phyloP scores from a whole-genome alignment of 2,888 invertebrate species.

The Dermolepida albohirtum region DNA sequence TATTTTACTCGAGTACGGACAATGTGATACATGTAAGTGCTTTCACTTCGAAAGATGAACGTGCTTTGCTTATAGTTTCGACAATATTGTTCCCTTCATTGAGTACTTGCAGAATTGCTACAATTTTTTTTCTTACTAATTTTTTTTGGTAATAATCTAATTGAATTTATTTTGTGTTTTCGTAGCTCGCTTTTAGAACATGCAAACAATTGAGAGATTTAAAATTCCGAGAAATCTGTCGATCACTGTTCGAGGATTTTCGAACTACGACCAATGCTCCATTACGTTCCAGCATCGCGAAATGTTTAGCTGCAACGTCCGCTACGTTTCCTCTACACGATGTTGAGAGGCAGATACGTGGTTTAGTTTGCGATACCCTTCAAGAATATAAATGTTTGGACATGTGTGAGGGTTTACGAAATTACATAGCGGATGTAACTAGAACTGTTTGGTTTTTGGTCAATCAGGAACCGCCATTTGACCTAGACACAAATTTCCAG shows the following conservation, averaged over 20 bases:
- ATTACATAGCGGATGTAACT: slow-evolving; percentile 85
- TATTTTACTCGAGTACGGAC: too few relatives aligned
- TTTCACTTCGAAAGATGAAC: too few relatives aligned
- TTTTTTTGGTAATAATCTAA: neutral
- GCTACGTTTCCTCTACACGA: slow-evolving; percentile 78
- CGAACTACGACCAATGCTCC: slow-evolving; percentile 64
- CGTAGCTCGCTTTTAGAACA: slow-evolving; percentile 79
- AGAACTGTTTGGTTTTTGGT: slow-evolving; percentile 89
- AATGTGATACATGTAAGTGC: too few relatives aligned
- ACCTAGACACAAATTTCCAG: slow-evolving; percentile 77
- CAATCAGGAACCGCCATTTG: slow-evolving; percentile 77
- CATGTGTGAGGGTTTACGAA: slow-evolving; percentile 79
- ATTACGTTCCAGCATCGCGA: slow-evolving; percentile 47
- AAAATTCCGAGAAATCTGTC: slow-evolving; percentile 78
- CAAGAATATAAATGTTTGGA: slow-evolving; percentile 94
- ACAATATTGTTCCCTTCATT: too few relatives aligned
- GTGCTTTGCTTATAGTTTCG: too few relatives aligned
- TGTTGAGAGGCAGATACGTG: slow-evolving; percentile 74
- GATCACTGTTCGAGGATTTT: slow-evolving; percentile 61
- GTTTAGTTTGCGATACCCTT: slow-evolving; percentile 81
- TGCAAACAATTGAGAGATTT: slow-evolving; percentile 78
- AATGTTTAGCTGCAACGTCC: slow-evolving; percentile 72
- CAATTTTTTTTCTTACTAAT: too few relatives aligned
- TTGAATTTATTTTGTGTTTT: slow-evolving; percentile 34
- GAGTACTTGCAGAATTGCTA: too few relatives aligned